These are phyloP conservation scores for Sorex fumeus DNA, from an alignment of 2,113 vertebrate genomes.

Conservation along the genomic window DNA sequence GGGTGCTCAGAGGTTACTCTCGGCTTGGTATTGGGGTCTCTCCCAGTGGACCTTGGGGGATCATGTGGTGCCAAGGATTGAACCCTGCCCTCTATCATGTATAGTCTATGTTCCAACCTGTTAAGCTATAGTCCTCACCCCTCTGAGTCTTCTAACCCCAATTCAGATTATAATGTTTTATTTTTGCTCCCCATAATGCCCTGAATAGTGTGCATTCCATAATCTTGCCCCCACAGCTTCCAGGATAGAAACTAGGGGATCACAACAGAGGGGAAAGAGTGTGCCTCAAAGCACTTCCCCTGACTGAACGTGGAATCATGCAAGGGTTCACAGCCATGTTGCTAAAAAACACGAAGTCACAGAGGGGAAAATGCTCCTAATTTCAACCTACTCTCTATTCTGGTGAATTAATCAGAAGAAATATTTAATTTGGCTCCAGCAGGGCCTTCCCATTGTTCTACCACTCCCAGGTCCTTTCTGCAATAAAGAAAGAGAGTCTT, in stretches of 20 bases:
- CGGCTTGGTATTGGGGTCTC: too few relatives aligned
- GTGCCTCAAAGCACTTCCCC: not conserved
- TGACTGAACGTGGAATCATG: not conserved
- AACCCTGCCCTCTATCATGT: too few relatives aligned
- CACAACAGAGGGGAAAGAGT: not conserved
- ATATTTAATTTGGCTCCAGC: not conserved
- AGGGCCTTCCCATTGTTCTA: not conserved
- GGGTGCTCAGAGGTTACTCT: too few relatives aligned
- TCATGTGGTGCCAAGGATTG: too few relatives aligned
- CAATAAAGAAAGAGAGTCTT: not conserved
- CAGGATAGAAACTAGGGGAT: not conserved
- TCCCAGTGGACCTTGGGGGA: too few relatives aligned
- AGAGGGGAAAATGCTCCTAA: not conserved
- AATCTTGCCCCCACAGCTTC: not conserved
- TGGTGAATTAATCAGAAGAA: constrained; percentile 18
- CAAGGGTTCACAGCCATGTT: not conserved
- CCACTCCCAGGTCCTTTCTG: not conserved
- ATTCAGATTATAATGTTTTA: not conserved
- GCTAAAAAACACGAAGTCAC: not conserved
- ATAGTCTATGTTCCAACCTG: too few relatives aligned
- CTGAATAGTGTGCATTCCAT: not conserved
- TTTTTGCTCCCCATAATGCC: not conserved
- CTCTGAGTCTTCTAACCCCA: not conserved
- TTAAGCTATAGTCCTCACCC: too few relatives aligned
- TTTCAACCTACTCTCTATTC: constrained; percentile 46